Conservation (phyloP, 2,888 invertebrate genomes). For the Biston stratarius region DNA sequence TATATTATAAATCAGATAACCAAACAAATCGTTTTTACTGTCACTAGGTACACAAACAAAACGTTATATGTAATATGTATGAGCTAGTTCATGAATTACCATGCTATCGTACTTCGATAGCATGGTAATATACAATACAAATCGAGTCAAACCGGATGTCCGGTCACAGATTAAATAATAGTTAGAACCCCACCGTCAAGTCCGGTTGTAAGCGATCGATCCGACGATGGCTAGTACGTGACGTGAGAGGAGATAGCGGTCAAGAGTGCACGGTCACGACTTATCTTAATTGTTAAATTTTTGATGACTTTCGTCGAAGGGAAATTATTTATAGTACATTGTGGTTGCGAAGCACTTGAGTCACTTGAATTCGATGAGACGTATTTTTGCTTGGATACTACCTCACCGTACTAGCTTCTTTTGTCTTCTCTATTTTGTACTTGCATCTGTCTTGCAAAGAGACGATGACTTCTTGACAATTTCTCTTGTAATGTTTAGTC, state of each 20-base stretch:
- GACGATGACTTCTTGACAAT: no score
- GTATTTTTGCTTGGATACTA: neutral
- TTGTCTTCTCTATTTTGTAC: no score
- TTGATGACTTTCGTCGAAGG: slow-evolving; percentile 1
- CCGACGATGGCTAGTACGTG: neutral
- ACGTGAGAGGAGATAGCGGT: slow-evolving; percentile 27
- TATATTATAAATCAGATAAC: no score
- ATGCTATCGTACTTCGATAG: neutral
- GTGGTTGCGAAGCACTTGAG: neutral
- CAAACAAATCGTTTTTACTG: neutral
- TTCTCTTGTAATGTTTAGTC: no score
- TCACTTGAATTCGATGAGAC: neutral
- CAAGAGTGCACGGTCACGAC: slow-evolving; percentile 1
- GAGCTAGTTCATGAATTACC: neutral
- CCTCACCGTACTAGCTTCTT: no score
- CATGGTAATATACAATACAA: no score
- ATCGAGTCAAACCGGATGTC: slow-evolving; percentile 16
- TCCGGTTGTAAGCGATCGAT: slow-evolving; percentile 18
- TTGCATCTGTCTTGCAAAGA: no score
- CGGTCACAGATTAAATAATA: slow-evolving; percentile 10
- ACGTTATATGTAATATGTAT: neutral
- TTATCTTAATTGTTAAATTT: slow-evolving; percentile 7
- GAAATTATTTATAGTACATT: neutral
- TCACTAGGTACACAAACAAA: neutral
- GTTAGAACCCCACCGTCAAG: neutral